These are phyloP conservation scores for Laspeyria flexula DNA, from an alignment of 2,888 invertebrate genomes.

Conservation along the genomic window DNA sequence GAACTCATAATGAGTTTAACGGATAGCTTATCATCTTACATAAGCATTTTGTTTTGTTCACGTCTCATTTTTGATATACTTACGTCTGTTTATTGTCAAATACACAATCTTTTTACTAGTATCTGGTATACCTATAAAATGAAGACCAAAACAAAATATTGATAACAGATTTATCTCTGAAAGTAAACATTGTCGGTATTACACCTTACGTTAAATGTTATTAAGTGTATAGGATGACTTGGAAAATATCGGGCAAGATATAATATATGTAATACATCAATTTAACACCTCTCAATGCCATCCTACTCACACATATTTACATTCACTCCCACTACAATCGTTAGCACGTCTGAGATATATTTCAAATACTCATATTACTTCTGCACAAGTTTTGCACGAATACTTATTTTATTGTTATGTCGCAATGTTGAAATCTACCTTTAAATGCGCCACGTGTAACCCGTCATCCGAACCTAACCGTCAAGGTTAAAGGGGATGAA, in stretches of 20 bases:
- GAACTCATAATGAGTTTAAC: not conserved
- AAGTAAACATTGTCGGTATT: not conserved
- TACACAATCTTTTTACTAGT: not conserved
- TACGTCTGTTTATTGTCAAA: not conserved
- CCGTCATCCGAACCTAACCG: constrained; percentile 53
- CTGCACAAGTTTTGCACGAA: not conserved
- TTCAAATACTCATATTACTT: not conserved
- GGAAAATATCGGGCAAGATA: too few species aligned
- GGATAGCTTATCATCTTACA: not conserved
- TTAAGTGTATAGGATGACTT: too few species aligned
- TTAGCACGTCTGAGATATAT: not conserved
- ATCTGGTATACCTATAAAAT: constrained; percentile 2
- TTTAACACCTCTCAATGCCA: not conserved
- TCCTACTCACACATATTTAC: not conserved
- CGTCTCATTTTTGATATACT: not conserved
- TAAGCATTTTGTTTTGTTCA: constrained; percentile 7
- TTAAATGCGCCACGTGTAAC: constrained; percentile 56
- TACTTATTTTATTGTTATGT: not conserved
- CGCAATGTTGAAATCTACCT: constrained; percentile 20
- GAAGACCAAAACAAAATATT: not conserved
- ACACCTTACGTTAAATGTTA: not conserved
- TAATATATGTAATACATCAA: too few species aligned
- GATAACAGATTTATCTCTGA: not conserved
- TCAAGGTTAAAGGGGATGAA: constrained; percentile 54
- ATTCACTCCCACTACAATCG: not conserved